A percentile compares a stretch with the other conserved stretches of the same genome.
These are phyloP conservation scores for Vidua chalybeata DNA, from an alignment of 2,113 vertebrate genomes.

Conservation along the genomic window DNA sequence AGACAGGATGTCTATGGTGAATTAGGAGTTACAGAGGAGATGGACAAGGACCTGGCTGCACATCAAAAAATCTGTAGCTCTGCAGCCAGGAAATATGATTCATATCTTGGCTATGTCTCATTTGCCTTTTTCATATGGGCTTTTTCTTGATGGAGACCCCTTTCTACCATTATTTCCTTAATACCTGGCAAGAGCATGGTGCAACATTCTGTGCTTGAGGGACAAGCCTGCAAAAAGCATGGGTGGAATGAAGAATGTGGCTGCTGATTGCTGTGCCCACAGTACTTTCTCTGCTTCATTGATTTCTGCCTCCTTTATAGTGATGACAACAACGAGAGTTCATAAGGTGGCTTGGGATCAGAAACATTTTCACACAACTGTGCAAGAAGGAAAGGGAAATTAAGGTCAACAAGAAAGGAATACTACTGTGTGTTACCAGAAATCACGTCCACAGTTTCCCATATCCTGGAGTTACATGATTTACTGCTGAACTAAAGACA, in stretches of 20 bases:
- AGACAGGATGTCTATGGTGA: not conserved
- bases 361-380: not conserved
- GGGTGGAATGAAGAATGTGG: not conserved
- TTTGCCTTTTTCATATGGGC: not conserved
- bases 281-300: constrained; percentile 45
- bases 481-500: not conserved
- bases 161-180: not conserved
- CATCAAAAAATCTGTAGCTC: not conserved
- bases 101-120: not conserved
- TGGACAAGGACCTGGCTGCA: not conserved
- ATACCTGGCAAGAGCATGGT: not conserved
- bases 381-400: constrained; percentile 13
- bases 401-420: not conserved
- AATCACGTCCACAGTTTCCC: not conserved
- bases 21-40: not conserved
- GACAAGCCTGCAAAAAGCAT: not conserved
- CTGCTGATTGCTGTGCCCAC: not conserved
- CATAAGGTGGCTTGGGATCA: not conserved
- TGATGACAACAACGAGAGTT: constrained; percentile 21
- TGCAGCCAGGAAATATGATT: not conserved
- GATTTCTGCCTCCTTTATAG: not conserved
- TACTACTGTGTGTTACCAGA: not conserved
- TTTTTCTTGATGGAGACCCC: not conserved
- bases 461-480: not conserved
- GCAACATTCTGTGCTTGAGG: not conserved